phyloP scores from a whole-genome alignment of 2,797 vertebrate species.

The Gouania willdenowi region DNA sequence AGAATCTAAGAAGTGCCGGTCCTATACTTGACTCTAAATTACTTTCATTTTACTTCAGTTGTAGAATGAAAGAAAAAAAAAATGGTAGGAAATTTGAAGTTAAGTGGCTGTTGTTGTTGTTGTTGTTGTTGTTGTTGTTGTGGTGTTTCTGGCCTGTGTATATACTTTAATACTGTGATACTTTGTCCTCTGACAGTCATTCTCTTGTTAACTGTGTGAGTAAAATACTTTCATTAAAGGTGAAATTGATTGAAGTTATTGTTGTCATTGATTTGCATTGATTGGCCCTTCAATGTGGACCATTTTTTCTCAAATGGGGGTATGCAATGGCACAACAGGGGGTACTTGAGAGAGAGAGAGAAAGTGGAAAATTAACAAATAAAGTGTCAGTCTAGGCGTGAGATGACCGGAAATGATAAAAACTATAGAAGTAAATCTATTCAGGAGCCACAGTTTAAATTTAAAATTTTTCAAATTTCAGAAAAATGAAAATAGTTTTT shows the following conservation, averaged over 20 bases:
- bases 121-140: constrained; percentile 31
- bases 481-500: no score
- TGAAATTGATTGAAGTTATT: constrained; percentile 6
- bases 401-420: no score
- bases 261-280: constrained; percentile 5
- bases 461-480: no score
- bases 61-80: background rate
- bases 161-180: constrained; percentile 27
- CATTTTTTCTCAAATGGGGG: no score
- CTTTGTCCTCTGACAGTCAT: constrained; percentile 14
- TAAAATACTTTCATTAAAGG: constrained; percentile 49
- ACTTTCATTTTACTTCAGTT: constrained; percentile 18
- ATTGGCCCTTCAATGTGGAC: no score
- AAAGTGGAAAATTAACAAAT: no score
- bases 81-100: no score
- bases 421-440: no score
- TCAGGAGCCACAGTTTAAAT: no score
- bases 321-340: no score
- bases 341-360: no score
- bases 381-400: no score
- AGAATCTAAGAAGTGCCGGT: constrained; percentile 57
- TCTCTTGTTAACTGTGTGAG: constrained; percentile 31
- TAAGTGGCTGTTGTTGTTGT: constrained; percentile 1
- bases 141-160: constrained; percentile 30
- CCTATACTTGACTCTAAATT: constrained; percentile 64